These are phyloP conservation scores for Chaunax sp. DNA, from an alignment of 2,797 vertebrate species.

Conservation along the genomic window DNA sequence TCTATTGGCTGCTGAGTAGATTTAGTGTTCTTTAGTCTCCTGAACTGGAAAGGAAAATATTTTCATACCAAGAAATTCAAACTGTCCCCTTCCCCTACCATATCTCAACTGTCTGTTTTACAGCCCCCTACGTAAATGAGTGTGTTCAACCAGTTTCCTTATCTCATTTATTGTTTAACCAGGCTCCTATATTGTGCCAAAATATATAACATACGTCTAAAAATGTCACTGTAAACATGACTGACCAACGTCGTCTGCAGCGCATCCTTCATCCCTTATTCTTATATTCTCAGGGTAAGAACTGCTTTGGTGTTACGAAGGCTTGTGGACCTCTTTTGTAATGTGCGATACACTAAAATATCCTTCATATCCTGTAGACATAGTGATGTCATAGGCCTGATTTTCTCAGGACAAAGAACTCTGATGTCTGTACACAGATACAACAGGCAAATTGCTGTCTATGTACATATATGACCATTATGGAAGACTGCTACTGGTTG, in stretches of 20 bases:
- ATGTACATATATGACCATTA: too few relatives aligned
- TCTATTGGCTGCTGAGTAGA: neutral
- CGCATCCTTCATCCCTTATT: neutral
- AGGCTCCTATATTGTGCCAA: slow-evolving; percentile 59
- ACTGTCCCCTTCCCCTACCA: slow-evolving; percentile 20
- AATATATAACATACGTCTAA: slow-evolving; percentile 34
- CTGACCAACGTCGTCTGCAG: slow-evolving; percentile 15
- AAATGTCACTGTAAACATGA: slow-evolving; percentile 26
- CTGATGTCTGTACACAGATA: neutral
- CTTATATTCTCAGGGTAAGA: slow-evolving; percentile 24
- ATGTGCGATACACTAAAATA: neutral
- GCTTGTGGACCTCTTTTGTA: neutral
- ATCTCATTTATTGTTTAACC: slow-evolving; percentile 71
- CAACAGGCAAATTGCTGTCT: neutral
- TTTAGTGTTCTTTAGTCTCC: slow-evolving; percentile 4
- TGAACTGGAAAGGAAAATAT: slow-evolving; percentile 52
- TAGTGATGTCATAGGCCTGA: neutral
- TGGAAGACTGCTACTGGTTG: too few relatives aligned
- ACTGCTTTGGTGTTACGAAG: slow-evolving; percentile 11
- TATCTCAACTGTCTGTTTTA: slow-evolving; percentile 45
- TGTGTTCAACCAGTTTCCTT: slow-evolving; percentile 47
- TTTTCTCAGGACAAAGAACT: slow-evolving; percentile 16
- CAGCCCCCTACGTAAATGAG: slow-evolving; percentile 35
- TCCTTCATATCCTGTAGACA: too few relatives aligned
- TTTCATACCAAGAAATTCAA: slow-evolving; percentile 33